phyloP scores from a whole-genome alignment of 2,888 invertebrate genomes.

The Brachylomia viminalis region DNA sequence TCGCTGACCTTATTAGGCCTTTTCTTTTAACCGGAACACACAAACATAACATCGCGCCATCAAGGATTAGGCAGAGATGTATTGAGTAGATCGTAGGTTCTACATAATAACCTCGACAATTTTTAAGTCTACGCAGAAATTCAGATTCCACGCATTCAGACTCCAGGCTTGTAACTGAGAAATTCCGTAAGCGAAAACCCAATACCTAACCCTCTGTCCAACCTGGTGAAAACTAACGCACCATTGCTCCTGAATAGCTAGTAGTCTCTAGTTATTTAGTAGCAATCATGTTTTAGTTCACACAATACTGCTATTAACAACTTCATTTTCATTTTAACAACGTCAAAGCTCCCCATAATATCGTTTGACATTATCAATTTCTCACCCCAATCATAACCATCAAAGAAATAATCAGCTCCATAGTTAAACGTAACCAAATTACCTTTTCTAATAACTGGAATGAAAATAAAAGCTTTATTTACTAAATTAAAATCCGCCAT shows the following conservation, averaged over 20 bases:
- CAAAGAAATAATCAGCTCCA: slow-evolving; percentile 47
- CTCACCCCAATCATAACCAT: slow-evolving; percentile 43
- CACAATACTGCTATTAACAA: background rate
- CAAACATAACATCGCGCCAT: background rate
- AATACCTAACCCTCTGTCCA: background rate
- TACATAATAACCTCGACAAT: background rate
- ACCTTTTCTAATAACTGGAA: slow-evolving; percentile 44
- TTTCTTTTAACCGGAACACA: background rate
- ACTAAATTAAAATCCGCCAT: slow-evolving; percentile 25
- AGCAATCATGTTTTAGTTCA: too few species aligned
- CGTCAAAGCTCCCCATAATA: slow-evolving; percentile 24
- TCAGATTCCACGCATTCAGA: background rate
- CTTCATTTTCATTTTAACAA: background rate
- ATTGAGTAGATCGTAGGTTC: background rate
- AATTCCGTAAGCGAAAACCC: background rate
- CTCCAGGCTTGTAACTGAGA: background rate
- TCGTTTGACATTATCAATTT: slow-evolving; percentile 18
- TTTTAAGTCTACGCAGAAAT: background rate
- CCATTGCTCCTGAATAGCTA: background rate
- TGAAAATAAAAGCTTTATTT: slow-evolving; percentile 53
- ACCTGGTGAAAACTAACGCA: background rate
- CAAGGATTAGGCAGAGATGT: background rate
- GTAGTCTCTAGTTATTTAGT: too few species aligned
- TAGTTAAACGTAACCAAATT: slow-evolving; percentile 53
- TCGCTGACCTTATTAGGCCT: background rate